Percentiles rank a stretch among this genome's conserved stretches.
Evolutionary conservation across 2,888 invertebrate species (phyloP).

Genomic region (Leptinotarsa haldemani): DNA sequence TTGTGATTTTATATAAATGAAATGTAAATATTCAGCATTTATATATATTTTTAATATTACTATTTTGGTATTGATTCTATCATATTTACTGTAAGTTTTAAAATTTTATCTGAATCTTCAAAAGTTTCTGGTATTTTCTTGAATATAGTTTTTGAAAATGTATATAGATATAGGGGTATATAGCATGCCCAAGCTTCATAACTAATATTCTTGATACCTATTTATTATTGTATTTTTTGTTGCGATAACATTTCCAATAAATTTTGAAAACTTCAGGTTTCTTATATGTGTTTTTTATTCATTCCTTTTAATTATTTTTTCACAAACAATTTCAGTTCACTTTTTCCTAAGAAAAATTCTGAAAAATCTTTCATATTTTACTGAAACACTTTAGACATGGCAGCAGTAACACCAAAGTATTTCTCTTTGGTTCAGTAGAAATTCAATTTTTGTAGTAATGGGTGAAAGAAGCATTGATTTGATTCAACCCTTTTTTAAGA

Average conservation of each 20-base stretch:
- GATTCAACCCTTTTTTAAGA: no score
- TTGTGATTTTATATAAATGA: slow-evolving; percentile 20
- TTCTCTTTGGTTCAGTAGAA: no score
- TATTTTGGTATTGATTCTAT: neutral
- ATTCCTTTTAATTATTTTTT: neutral
- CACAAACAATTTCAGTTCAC: neutral
- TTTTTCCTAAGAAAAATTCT: neutral
- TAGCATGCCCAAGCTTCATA: slow-evolving; percentile 16
- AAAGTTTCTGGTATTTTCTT: neutral
- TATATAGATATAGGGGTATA: slow-evolving; percentile 14
- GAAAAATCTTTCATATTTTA: neutral
- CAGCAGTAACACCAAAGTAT: no score
- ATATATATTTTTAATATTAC: neutral
- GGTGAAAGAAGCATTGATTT: no score
- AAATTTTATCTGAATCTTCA: neutral
- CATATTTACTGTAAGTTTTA: slow-evolving; percentile 4
- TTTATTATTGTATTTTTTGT: slow-evolving; percentile 31
- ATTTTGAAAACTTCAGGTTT: slow-evolving; percentile 29
- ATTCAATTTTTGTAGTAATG: no score
- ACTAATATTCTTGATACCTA: slow-evolving; percentile 29
- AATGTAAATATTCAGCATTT: slow-evolving; percentile 12
- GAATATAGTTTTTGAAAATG: slow-evolving; percentile 9
- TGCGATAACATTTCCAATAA: slow-evolving; percentile 28
- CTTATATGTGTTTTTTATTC: slow-evolving; percentile 24
- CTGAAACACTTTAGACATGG: no score